phyloP scores from a whole-genome alignment of 2,113 vertebrate species.

The Myotis yumanensis region DNA sequence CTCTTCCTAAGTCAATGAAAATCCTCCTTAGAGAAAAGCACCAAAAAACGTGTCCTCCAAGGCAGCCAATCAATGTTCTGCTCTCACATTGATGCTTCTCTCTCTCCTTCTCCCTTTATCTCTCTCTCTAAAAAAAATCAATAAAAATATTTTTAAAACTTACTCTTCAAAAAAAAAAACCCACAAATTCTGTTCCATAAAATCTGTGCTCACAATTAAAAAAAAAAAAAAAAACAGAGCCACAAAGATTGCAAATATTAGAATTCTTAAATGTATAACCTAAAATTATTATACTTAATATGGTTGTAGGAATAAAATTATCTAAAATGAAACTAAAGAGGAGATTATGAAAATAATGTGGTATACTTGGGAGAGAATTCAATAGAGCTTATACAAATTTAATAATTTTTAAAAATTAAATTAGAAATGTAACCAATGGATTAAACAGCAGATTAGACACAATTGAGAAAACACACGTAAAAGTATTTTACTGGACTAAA shows the following conservation, averaged over 20 bases:
- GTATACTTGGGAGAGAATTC: neutral
- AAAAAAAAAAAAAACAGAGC: neutral
- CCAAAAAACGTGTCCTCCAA: neutral
- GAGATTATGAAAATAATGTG: conserved; percentile 12
- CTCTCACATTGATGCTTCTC: too few relatives aligned
- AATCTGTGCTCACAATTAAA: neutral
- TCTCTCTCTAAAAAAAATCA: too few relatives aligned
- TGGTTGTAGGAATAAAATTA: neutral
- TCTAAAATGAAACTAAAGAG: neutral
- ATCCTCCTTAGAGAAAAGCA: neutral
- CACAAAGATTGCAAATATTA: neutral
- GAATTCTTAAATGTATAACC: neutral
- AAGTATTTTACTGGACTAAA: neutral
- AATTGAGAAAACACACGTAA: neutral
- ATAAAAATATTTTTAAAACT: neutral
- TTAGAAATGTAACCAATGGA: neutral
- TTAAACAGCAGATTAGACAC: neutral
- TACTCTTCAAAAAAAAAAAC: neutral
- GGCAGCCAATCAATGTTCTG: too few relatives aligned
- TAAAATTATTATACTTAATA: conserved; percentile 21
- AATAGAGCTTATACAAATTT: neutral
- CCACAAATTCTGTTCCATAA: neutral
- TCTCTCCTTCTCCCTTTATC: too few relatives aligned
- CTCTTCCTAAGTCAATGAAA: neutral
- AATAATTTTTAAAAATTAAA: neutral